phyloP scores from a whole-genome alignment of 2,888 invertebrate species.

The Hirtodrosophila alboralis region DNA sequence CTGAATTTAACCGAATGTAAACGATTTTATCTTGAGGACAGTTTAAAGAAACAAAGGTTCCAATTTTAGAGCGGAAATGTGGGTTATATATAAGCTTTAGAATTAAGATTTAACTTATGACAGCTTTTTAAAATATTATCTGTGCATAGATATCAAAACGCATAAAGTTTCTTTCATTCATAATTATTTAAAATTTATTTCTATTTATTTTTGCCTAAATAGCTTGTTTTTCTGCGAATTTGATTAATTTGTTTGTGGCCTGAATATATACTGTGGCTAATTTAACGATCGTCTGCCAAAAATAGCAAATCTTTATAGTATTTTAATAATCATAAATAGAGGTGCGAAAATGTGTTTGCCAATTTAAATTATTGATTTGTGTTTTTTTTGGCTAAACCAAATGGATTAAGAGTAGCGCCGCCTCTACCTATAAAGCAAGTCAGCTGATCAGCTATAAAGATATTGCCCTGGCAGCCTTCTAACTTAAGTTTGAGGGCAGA shows the following conservation, averaged over 20 bases:
- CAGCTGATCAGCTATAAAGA: conserved; percentile 29
- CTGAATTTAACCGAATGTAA: too few relatives aligned
- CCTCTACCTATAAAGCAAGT: neutral
- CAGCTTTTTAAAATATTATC: too few relatives aligned
- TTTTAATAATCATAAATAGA: conserved; percentile 58
- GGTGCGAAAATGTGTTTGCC: conserved; percentile 46
- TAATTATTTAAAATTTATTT: neutral
- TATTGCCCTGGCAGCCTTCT: conserved; percentile 3
- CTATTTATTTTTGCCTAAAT: neutral
- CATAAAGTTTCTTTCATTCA: too few relatives aligned
- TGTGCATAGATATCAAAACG: too few relatives aligned
- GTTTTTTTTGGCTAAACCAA: conserved; percentile 30
- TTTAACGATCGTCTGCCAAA: conserved; percentile 24
- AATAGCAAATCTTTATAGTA: conserved; percentile 29
- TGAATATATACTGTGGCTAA: conserved; percentile 40
- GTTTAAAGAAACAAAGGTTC: too few relatives aligned
- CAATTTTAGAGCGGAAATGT: too few relatives aligned
- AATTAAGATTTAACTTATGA: too few relatives aligned
- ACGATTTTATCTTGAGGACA: too few relatives aligned
- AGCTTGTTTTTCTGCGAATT: neutral
- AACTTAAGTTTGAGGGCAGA: conserved; percentile 7
- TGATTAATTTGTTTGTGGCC: conserved; percentile 23
- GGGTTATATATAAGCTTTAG: too few relatives aligned
- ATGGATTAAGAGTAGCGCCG: conserved; percentile 8
- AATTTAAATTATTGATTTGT: conserved; percentile 54